Evolutionary conservation across 2,797 vertebrate species (phyloP).

Genomic region (Pseudocheirus occidentalis): DNA sequence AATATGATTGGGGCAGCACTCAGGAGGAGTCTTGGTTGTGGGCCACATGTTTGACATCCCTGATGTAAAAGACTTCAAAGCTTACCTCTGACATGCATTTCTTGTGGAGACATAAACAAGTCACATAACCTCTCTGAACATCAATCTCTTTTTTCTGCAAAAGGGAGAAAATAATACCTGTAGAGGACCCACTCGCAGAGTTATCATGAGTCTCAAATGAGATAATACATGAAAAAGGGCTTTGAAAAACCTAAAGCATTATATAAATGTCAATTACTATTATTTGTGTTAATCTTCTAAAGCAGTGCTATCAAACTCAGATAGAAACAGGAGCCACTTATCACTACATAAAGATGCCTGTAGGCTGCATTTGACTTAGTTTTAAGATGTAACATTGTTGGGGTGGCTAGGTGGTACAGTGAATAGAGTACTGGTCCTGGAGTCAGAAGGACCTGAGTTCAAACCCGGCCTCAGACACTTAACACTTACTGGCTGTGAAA

Average conservation of each 20-base stretch:
- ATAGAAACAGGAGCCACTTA: neutral
- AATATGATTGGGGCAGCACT: fast-evolving
- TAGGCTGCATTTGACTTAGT: neutral
- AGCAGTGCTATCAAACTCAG: neutral
- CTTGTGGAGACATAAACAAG: fast-evolving
- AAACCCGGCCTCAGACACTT: too few relatives aligned
- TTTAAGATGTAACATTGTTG: neutral
- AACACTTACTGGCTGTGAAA: too few relatives aligned
- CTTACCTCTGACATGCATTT: fast-evolving
- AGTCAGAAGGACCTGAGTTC: too few relatives aligned
- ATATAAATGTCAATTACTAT: neutral
- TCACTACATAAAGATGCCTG: neutral
- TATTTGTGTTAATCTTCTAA: neutral
- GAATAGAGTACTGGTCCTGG: too few relatives aligned
- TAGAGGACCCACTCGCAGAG: fast-evolving
- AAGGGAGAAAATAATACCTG: neutral
- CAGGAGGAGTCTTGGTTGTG: neutral
- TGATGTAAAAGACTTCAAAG: neutral
- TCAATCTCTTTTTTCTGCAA: neutral
- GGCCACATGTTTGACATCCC: fast-evolving
- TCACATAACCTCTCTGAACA: neutral
- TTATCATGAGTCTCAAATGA: fast-evolving
- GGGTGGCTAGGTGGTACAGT: too few relatives aligned
- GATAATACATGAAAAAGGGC: fast-evolving
- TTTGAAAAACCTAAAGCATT: neutral